Evolutionary conservation across 2,888 invertebrate genomes (phyloP), one percentile per base, ranked within the genome.

Genomic region (Drosophila cognata): DNA sequence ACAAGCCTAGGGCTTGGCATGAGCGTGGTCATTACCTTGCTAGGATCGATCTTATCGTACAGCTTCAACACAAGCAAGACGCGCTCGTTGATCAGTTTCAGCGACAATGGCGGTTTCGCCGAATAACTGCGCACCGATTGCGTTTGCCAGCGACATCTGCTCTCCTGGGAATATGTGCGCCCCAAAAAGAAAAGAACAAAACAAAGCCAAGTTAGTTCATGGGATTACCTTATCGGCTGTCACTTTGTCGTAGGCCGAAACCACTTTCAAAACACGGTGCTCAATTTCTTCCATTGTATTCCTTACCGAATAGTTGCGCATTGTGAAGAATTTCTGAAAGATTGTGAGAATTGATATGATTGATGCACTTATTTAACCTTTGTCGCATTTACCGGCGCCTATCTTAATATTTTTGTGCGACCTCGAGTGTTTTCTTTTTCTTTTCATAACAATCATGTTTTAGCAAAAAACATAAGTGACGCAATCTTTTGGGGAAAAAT

Each of bases 41-140:
- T 95, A 85, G 97, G 96, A 92, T 97, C 95, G 94, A 99, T 95
- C 96, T 99, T 99, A 95, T 99, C 99, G 95, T 98, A 99, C 88
- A 99, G 96, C 94, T 97, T 97, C 91, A 99, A 96, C 82, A 99
- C 98, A 94, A 99, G 96, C 91, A 99, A 94, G 83, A 99, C 98
- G 93, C 99, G 95, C 93, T 97, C 96, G 92, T 95, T 94, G 93
- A 99, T 97, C 91, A 97, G 95, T 91, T 97, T 96, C 93, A 98
- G 94, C 79, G 97, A 95, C 91, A 98, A 94, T 81, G 97, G 97
- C 82, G 96, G 94, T 91, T 96, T 96, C 82, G 94, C 94, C 93
- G 96, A 96, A 95, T 96, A 97, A 94, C 94, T 94, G 94, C 96
- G 96, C 94, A 94, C 94, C 85, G 88, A 88, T 92, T 94, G 94